Base-by-base conservation (phyloP, 2,797 vertebrate species). In the Cryptoprocta ferox region DNA sequence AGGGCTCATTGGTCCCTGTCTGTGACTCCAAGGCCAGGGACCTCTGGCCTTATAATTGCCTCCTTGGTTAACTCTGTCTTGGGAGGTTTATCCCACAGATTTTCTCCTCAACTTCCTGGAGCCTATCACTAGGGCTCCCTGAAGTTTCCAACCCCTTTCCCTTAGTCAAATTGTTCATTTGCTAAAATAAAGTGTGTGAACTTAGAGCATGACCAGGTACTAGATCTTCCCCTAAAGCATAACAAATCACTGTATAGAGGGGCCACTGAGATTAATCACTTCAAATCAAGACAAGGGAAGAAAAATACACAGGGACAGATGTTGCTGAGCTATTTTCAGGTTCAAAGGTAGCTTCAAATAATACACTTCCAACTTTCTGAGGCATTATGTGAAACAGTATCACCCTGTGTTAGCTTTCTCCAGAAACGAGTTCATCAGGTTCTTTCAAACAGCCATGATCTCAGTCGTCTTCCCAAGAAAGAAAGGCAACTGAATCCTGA, bases 401-500 rank as follows among this genome's bases (percentile, higher is more conserved):
- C 68, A 86, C 37, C 96, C 50, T 32, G 15, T 61, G 95, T 89
- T 98, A 93, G 97, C 88, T 97, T 97, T 97, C 91, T 98, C 53
- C 79, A 98, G 95, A 97, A 98, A 98, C 79, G 81, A 95, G 92
- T 92, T 97, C 92, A 91, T 89, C 53, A 35, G 92, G 71, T 95
- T 71, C 81, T 96, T 98, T 88, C 91, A 96, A 97, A 95, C 63
- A 97, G 95, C 83, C 80, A 13, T 88, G 96, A 97, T 70, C 98
- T 91, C 96, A 94, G 68, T 3, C 48, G 89, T 75, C 95, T 95
- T 96, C 93, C 82, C 0, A 0, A 96, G 83, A 81, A 73, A 95
- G 92, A 98, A 73, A 96, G 96, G 95, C 73, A 90, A 87, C 95
- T 85, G 96, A 98, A 93, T 94, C 42, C 66, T 95, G 65, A 97